Base-by-base conservation (phyloP, 2,888 invertebrate species). In the Adineta ricciae region DNA sequence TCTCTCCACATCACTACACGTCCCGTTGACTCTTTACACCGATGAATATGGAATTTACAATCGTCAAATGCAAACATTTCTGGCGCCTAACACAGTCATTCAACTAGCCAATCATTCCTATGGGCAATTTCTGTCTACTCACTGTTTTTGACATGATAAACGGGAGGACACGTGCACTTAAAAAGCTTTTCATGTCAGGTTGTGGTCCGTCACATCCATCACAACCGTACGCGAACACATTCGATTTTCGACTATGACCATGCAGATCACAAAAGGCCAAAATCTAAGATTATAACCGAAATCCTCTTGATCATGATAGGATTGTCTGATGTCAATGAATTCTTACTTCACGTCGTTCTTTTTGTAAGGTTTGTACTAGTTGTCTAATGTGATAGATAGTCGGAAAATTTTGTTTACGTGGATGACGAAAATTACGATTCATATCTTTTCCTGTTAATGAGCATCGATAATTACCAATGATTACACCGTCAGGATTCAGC, bases 401-500 rank as follows among this genome's bases (percentile, higher is more conserved):
- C 36, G 90, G 90, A 86, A 90, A 90, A 52, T 89, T 88, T 86
- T 90, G 90, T 87, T 90, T 90, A 83, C 90, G 88, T 86, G 88
- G 87, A 24, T 89, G 89, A 88, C 89, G 90, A 88, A 90, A 90
- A 88, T 90, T 90, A 50, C 90, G 87, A 87, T 90, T 90, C 49
- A 90, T 88, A 87, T 90, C 90, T 72, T 90, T 88, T 0, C 90
- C 90, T 8, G 90, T 88, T 85, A 90, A 87, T 21, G 90, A 90
- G 87, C 90, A 90, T 84, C 90, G 86, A 87, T 90, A 90, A 87
- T 90, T 90, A 16, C 90, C 90, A 27, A 96, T 96, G 90, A 93
- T 93, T 87, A 93, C 96, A 72, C 97, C 96, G 91, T 97, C 96
- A 83, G 96, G 96, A 91, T 97, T 97, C 86, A 97, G 91, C 96